Conservation (phyloP, 1,140 invertebrate species). For the Phthorimaea operculella region DNA sequence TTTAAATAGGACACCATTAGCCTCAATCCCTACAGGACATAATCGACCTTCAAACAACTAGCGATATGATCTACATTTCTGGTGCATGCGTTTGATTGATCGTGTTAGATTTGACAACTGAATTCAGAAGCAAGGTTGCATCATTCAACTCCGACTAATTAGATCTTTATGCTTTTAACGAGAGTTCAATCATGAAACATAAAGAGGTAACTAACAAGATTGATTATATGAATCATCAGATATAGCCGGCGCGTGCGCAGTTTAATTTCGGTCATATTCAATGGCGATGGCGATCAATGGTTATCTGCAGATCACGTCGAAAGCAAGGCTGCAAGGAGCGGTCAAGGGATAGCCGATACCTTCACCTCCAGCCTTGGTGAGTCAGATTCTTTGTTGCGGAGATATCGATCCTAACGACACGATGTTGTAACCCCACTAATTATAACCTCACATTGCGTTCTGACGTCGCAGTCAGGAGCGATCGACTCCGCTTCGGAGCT, state of each 20-base stretch:
- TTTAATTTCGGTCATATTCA: constrained; percentile 41
- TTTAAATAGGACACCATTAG: constrained; percentile 45
- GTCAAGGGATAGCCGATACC: constrained; percentile 56
- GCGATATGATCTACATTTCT: constrained; percentile 35
- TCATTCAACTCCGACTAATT: background rate
- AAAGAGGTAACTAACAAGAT: background rate
- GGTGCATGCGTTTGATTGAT: constrained; percentile 23
- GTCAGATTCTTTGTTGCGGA: constrained; percentile 37
- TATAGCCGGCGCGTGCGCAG: constrained; percentile 12
- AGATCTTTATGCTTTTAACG: background rate
- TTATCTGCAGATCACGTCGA: constrained; percentile 55
- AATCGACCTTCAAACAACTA: constrained; percentile 43
- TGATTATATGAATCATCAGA: constrained; percentile 21
- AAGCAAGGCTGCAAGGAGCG: constrained; percentile 60
- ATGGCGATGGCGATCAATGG: constrained; percentile 40
- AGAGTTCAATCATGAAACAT: constrained; percentile 1
- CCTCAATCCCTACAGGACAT: constrained; percentile 54
- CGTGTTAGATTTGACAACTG: constrained; percentile 46
- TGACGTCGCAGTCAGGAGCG: constrained; percentile 32
- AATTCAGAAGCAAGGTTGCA: constrained; percentile 34
- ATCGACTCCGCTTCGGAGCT: constrained; percentile 39
- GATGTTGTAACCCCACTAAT: constrained; percentile 47
- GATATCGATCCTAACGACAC: constrained; percentile 46
- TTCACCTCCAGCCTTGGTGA: constrained; percentile 51
- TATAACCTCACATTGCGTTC: constrained; percentile 34